Base-by-base conservation (phyloP, 30 jellyfish, hydroid and myxozoan genomes). In the Aurelia sp. region DNA sequence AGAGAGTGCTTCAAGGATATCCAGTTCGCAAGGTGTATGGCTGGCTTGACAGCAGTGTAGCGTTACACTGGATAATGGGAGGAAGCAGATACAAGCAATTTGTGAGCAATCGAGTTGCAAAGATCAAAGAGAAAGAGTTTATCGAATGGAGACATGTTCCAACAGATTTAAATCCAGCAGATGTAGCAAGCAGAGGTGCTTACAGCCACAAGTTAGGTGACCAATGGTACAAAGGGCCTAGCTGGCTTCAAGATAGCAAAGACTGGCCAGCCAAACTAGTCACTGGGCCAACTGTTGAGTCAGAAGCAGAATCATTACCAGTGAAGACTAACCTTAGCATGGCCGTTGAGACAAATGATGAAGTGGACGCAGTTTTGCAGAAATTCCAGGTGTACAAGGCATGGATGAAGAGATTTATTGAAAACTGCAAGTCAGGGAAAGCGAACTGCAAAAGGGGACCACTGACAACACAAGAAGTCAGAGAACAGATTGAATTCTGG, bases 11-110 rank as follows among this genome's bases (percentile, higher is more conserved):
- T 50, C 35, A 62, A 37, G 68, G 51, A 40, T 79, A 62, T n/a
- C n/a, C n/a, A n/a, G n/a, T 65, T 1, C 47, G 65, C 47, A 60
- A 79, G 12, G 65, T 65, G 13, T 69, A 31, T 47, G 71, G 71
- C 20, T 79, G 82, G 90, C 20, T 62, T 1, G 90, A 79, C 90
- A 79, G 90, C 79, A 79, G 79, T 13, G n/a, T 84, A 27, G 33
- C 63, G 6, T 31, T 66, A 13, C 86, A 81, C 23, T 81, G 62
- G 91, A 66, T 81, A 27, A 52, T 23, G 35, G 85, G 85, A 15
- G 50, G 44, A 33, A 62, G 47, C 41, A 53, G 21, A 27, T 76
- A 59, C 75, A 76, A 19, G 19, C 87, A 52, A 31, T 59, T 76
- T 58, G 87, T 57, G 33, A 55, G 76, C 21, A 76, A 59, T 60